These are phyloP conservation scores for Periplaneta americana DNA, from an alignment of 1,140 invertebrate species.

Conservation along the genomic window DNA sequence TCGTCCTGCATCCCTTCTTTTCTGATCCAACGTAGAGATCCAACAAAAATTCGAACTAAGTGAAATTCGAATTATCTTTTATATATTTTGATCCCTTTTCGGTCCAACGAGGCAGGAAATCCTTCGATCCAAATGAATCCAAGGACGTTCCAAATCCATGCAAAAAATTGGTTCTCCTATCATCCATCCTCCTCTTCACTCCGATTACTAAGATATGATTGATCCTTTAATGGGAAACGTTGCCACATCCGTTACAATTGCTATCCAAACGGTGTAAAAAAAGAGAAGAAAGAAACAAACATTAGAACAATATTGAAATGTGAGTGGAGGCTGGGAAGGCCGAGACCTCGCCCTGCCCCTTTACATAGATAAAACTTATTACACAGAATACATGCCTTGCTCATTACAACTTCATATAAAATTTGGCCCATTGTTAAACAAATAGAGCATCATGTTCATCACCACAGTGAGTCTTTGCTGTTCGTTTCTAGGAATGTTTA, in stretches of 20 bases:
- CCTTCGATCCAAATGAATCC: background rate
- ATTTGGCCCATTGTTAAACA: background rate
- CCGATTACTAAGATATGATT: background rate
- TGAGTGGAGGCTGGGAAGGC: background rate
- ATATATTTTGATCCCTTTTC: slow-evolving; percentile 1
- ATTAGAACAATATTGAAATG: slow-evolving; percentile 1
- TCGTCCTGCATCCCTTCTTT: background rate
- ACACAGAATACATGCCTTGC: background rate
- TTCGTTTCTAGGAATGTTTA: background rate
- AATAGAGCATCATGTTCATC: background rate
- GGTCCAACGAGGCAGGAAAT: background rate
- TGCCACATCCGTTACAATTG: slow-evolving; percentile 14
- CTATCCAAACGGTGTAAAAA: slow-evolving; percentile 10
- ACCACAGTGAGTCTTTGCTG: background rate
- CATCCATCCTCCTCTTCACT: slow-evolving; percentile 9
- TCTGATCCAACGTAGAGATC: background rate
- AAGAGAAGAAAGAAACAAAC: slow-evolving; percentile 9
- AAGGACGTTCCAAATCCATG: slow-evolving; percentile 8
- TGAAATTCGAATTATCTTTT: background rate
- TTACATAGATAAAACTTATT: background rate
- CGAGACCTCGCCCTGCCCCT: background rate
- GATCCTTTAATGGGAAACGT: slow-evolving; percentile 7
- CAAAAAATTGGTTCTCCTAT: slow-evolving; percentile 1
- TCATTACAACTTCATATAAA: background rate
- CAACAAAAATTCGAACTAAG: background rate